Evolutionary conservation across 2,113 vertebrate species (phyloP), one percentile per base, ranked within the genome.

Genomic region (Pomatorhinus ruficollis): DNA sequence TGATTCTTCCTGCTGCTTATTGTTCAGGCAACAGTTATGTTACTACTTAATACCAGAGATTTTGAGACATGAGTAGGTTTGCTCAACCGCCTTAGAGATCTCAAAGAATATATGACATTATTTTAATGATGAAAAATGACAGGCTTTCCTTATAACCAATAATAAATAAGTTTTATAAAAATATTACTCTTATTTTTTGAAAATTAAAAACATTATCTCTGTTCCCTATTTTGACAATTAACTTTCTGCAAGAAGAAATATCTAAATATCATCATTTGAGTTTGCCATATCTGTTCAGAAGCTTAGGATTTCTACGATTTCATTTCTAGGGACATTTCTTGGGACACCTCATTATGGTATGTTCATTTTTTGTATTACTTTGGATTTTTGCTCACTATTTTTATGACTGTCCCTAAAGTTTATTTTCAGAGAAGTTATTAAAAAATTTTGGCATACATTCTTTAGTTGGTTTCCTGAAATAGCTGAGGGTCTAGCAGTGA

Each of bases 401-500:
- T 90, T 76, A 65, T 53, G n/a, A 47, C 23, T 14, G 3, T 44
- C 14, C 42, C 77, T 86, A 28, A 78, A 89, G 80, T 86, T 95
- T 79, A 54, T 91, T 37, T 94, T 77, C 45, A 85, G 37, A 87
- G 82, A 83, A 84, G 52, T 64, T 42, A 66, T 28, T 79, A 61
- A 89, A 80, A 24, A 65, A 33, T 78, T 93, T 66, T 95, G 83
- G 68, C 57, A 79, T n/a, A 86, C 39, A 27, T 69, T 83, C n/a
- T 89, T 85, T 65, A 64, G 37, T 76, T 84, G 71, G 83, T 95
- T 97, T 98, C 63, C 75, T 95, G 57, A 87, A 95, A 92, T 80
- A 94, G 35, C 47, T 92, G 72, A 93, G 42, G 17, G 49, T 81
- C 53, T 64, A 90, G 25, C 22, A 80, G 53, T 87, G 80, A 89